Evolutionary conservation across 2,113 vertebrate genomes (phyloP).

Genomic region (Hyla sarda): DNA sequence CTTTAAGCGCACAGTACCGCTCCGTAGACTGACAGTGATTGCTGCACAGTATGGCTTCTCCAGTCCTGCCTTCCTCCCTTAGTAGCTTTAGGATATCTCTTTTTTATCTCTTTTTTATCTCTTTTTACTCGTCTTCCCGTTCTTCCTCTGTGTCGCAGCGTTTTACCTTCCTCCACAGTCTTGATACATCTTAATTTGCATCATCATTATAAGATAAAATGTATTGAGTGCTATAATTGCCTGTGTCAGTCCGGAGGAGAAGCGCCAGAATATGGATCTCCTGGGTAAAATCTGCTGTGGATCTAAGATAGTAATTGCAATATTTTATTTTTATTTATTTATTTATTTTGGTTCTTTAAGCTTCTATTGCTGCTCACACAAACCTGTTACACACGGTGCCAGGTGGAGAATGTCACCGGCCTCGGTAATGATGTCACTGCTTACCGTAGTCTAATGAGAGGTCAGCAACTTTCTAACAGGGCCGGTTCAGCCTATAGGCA

Average conservation of each 20-base stretch:
- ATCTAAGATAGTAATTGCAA: not conserved
- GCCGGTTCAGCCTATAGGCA: too few relatives aligned
- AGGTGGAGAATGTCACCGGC: not conserved
- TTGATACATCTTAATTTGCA: not conserved
- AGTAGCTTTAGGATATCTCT: too few relatives aligned
- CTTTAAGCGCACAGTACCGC: not conserved
- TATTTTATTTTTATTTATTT: not conserved
- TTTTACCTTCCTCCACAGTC: not conserved
- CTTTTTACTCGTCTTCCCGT: not conserved
- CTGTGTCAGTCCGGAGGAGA: constrained; percentile 12
- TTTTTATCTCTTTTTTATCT: too few relatives aligned
- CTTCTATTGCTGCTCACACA: not conserved
- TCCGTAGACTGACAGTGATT: too few relatives aligned
- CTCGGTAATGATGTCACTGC: too few relatives aligned
- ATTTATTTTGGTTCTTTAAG: too few relatives aligned
- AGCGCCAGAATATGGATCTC: not conserved
- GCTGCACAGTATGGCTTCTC: not conserved
- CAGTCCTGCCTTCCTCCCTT: not conserved
- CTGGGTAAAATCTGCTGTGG: not conserved
- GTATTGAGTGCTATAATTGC: constrained; percentile 14
- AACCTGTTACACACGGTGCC: not conserved
- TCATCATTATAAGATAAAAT: not conserved
- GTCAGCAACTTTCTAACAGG: too few relatives aligned
- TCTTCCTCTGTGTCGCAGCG: not conserved
- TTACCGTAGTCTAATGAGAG: too few relatives aligned